Percentiles rank a stretch among this genome's conserved stretches.
These are phyloP conservation scores for Liodrosophila aerea DNA, from an alignment of 2,888 invertebrate genomes.

Conservation along the genomic window DNA sequence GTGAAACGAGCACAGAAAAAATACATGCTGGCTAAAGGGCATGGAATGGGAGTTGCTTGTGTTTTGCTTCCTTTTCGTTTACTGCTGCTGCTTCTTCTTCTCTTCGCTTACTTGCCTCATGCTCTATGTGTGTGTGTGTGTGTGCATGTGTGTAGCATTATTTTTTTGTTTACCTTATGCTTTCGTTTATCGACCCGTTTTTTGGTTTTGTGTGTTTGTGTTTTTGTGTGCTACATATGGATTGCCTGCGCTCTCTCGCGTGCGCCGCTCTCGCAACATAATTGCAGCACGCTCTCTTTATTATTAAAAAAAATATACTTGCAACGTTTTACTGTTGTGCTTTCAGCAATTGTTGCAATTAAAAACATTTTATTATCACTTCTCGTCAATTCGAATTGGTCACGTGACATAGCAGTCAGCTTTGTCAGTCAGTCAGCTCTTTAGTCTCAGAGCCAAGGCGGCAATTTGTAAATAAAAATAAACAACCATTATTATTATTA, in stretches of 20 bases:
- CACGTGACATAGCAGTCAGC: slow-evolving; percentile 30
- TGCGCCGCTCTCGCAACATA: slow-evolving; percentile 47
- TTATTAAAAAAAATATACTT: slow-evolving; percentile 1
- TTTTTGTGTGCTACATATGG: slow-evolving; percentile 71
- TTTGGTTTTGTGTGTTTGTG: slow-evolving; percentile 48
- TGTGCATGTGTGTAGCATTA: slow-evolving; percentile 37
- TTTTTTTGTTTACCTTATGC: slow-evolving; percentile 75
- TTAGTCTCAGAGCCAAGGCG: no score
- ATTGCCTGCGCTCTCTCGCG: slow-evolving; percentile 47
- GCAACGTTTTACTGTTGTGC: not conserved
- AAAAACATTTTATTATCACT: slow-evolving; percentile 3
- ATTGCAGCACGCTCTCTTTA: slow-evolving; percentile 44
- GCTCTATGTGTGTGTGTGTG: slow-evolving; percentile 3
- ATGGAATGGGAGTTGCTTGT: slow-evolving; percentile 63
- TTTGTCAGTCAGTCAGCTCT: no score
- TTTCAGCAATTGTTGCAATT: slow-evolving; percentile 2
- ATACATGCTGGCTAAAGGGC: slow-evolving; percentile 48
- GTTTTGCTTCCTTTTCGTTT: slow-evolving; percentile 61
- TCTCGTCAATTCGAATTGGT: slow-evolving; percentile 18
- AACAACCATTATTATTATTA: no score
- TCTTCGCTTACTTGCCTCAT: slow-evolving; percentile 8
- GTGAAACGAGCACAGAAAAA: slow-evolving; percentile 6
- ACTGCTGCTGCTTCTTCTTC: slow-evolving; percentile 53
- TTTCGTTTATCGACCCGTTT: slow-evolving; percentile 75
- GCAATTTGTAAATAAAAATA: no score